phyloP scores from a whole-genome alignment of 2,888 invertebrate species.

The Druceiella hillmani region DNA sequence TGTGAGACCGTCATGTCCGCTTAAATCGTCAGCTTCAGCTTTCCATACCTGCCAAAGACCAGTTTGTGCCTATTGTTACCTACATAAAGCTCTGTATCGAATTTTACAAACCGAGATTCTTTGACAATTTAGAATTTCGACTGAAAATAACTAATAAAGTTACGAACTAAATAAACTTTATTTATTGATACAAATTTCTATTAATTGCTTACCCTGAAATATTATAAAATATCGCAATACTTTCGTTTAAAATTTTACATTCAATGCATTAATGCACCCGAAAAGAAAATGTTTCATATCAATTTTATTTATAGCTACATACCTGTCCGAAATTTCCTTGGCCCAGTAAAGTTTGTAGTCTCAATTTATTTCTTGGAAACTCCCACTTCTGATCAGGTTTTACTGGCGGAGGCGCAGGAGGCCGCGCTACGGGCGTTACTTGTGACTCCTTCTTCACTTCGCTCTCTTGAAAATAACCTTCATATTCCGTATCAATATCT shows the following conservation, averaged over 20 bases:
- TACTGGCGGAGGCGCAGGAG: conserved; percentile 48
- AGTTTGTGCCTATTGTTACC: too few relatives aligned
- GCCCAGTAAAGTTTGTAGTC: conserved; percentile 72
- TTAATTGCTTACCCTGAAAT: too few relatives aligned
- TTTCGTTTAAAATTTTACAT: neutral
- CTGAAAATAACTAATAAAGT: too few relatives aligned
- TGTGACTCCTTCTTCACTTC: conserved; percentile 48
- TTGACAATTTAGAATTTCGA: too few relatives aligned
- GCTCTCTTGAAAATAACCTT: conserved; percentile 56
- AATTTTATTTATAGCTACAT: conserved; percentile 11
- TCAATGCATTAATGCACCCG: neutral
- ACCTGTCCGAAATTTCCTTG: conserved; percentile 84
- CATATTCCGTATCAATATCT: conserved; percentile 53
- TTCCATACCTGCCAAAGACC: conserved; percentile 85
- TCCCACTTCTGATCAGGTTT: conserved; percentile 64
- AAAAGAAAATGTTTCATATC: neutral
- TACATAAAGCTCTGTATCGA: too few relatives aligned
- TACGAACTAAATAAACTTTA: too few relatives aligned
- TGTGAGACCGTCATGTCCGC: conserved; percentile 70
- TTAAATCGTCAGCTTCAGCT: conserved; percentile 76
- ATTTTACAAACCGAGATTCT: too few relatives aligned
- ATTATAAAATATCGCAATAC: too few relatives aligned
- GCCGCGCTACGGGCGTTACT: conserved; percentile 50
- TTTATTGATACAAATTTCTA: too few relatives aligned
- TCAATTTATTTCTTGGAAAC: conserved; percentile 70